These are phyloP conservation scores for Apaloderma vittatum DNA, from an alignment of 2,113 vertebrate species.

Conservation along the genomic window DNA sequence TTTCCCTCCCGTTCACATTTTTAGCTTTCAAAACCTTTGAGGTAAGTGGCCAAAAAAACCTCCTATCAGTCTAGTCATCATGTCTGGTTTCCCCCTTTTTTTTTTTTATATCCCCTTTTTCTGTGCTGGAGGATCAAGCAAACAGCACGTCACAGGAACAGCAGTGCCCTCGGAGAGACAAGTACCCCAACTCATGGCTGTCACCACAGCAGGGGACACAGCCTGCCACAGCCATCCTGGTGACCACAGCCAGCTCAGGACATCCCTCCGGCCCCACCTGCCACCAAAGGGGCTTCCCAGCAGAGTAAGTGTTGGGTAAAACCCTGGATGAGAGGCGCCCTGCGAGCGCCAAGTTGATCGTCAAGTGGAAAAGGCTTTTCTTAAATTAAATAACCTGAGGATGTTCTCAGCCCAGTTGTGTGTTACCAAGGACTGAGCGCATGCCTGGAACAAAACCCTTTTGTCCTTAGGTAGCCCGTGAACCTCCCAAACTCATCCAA, in stretches of 20 bases:
- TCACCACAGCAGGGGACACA: neutral
- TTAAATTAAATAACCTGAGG: neutral
- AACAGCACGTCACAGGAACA: fast-evolving
- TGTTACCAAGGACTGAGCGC: neutral
- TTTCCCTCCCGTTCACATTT: neutral
- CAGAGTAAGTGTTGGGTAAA: fast-evolving
- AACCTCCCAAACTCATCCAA: neutral
- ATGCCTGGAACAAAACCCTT: neutral
- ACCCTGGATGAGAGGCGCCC: neutral
- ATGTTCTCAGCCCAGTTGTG: neutral
- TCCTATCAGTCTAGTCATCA: neutral
- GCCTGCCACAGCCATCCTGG: neutral
- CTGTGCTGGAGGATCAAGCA: neutral
- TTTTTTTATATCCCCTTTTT: neutral
- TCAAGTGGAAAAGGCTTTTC: neutral
- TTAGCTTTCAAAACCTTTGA: neutral
- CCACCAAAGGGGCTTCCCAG: neutral
- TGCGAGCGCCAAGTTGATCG: neutral
- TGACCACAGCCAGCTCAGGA: neutral
- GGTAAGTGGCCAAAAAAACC: neutral
- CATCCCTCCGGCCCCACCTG: fast-evolving
- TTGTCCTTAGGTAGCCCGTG: slow-evolving; percentile 47
- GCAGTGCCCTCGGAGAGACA: fast-evolving
- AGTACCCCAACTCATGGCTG: too few relatives aligned
- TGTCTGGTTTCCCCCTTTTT: neutral